These are phyloP conservation scores for Aplysia californica DNA, from an alignment of 1,140 invertebrate genomes.

Conservation along the genomic window DNA sequence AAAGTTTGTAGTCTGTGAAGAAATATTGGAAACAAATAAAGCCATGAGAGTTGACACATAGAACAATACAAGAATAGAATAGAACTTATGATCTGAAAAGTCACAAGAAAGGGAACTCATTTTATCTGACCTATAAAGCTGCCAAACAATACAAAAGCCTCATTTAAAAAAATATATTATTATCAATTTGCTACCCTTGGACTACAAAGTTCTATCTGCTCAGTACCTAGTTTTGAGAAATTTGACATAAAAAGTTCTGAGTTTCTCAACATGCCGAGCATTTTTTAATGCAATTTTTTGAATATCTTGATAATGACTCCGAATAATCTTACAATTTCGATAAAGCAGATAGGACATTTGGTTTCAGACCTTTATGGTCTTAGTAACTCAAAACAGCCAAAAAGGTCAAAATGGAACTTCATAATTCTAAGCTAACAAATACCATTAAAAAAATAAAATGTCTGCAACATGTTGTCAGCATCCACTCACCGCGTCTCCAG, in stretches of 20 bases:
- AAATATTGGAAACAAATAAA: conserved; percentile 39
- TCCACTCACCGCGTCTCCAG: conserved; percentile 29
- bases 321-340: too few species aligned
- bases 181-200: too few species aligned
- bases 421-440: background rate
- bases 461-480: conserved; percentile 16
- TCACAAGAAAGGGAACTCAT: background rate
- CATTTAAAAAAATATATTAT: too few species aligned
- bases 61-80: background rate
- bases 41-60: background rate
- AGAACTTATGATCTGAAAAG: background rate
- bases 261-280: too few species aligned
- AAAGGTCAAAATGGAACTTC: background rate
- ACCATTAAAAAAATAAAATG: too few species aligned
- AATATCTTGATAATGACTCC: too few species aligned
- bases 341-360: background rate
- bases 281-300: too few species aligned
- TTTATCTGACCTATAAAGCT: background rate
- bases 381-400: background rate
- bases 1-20: conserved; percentile 77
- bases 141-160: too few species aligned
- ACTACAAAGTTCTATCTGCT: too few species aligned
- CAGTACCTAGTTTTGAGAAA: too few species aligned
- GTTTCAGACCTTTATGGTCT: background rate
- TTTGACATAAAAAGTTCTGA: too few species aligned